Base-by-base conservation (phyloP, 2,113 vertebrate species). In the Azemiops feae region DNA sequence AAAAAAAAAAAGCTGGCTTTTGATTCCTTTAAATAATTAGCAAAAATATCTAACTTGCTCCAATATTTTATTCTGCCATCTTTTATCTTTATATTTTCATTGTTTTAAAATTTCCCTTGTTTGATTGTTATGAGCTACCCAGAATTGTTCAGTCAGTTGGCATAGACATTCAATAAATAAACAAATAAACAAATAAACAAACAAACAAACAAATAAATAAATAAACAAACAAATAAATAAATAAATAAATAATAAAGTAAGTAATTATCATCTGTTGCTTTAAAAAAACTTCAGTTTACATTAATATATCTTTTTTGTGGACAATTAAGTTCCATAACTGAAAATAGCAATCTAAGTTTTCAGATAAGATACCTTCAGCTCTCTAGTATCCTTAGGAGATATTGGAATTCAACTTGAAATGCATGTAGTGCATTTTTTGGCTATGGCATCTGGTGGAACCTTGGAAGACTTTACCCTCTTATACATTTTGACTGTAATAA, bases 1-100 rank as follows among this genome's bases (percentile, higher is more conserved):
- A 95, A 95, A 96, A 96, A 95, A 95, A 47, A 50, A 47, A 93
- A 95, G 87, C 90, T 96, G 93, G 93, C 96, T 93, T 87, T 94
- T 95, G 93, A 69, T 91, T 91, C 96, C 92, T 87, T 94, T 92
- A 95, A 97, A 34, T 10, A 88, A 64, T 30, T 52, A 50, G 50
- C 45, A 87, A 52, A 87, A 45, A 87, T 85, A 86, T 25, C 8
- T 47, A 27, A 50, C 0, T 69, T n/a, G 30, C 30, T 30, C 4
- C 64, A 16, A 14, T 69, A 69, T 69, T 69, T 69, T 69, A 34
- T 34, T 34, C 14, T 69, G 47, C 23, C 5, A 14, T 45, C 18
- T 87, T 50, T 50, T 23, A 39, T 85, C 43, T 39, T 47, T 50
- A 87, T 27, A 52, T 14, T 87, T 87, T 30, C 27, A 52, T 47